Evolutionary conservation across 2,888 invertebrate genomes (phyloP), one percentile per base, ranked within the genome.

Genomic region (Leucoptera coffeella): DNA sequence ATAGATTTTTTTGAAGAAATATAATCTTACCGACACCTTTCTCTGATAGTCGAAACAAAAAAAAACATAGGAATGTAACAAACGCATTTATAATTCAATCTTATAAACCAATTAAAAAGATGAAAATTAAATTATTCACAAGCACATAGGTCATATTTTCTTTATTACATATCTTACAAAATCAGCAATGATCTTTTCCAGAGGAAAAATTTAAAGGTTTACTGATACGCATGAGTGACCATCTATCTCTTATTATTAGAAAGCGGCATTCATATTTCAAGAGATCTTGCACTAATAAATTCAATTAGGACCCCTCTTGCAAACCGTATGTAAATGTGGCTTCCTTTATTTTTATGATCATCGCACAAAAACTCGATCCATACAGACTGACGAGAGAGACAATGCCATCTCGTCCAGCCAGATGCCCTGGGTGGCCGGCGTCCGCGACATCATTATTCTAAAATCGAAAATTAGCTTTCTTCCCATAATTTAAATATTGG

Each of bases 301-400:
- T 57, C 65, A 64, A 67, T 67, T 69, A 47, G 54, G 61, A 54
- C 64, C 56, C 57, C 56, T 35, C 48, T 62, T 61, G 60, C 57
- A 65, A 61, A 62, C 64, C 65, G 64, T 65, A 69, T 69, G 69
- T 67, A 57, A 65, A 69, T 67, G 43, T 53, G 64, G 65, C 67
- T 65, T 50, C 60, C 62, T 64, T 67, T 67, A 67, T 67, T 67
- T 64, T 58, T 41, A 48, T 54, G 56, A 65, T 67, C 67, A 55
- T 56, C 54, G 51, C 55, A 45, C 43, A 9, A 25, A 51, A 50
- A 38, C 52, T 47, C 51, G 54, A 55, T 52, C 55, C 51, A 50
- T 45, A 42, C 45, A 50, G 49, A 48, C 49, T 44, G 22, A 21
- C 21, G 15, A 14, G 22, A 26, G 20, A 27, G 11, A 20, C 12